These are phyloP conservation scores for Acrobasis consociella DNA, from an alignment of 2,888 invertebrate genomes.

Conservation along the genomic window DNA sequence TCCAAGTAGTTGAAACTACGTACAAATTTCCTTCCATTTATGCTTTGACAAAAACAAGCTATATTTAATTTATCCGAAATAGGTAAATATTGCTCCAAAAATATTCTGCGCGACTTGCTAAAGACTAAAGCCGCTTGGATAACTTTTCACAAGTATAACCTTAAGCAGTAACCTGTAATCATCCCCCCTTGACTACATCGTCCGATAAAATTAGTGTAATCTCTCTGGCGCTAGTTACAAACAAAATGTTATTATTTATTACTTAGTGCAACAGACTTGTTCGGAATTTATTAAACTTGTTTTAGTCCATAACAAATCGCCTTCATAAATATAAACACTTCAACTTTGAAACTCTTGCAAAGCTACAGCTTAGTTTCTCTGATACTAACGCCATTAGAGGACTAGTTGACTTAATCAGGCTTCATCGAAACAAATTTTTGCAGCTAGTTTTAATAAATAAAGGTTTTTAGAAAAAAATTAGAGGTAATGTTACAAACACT, in stretches of 20 bases:
- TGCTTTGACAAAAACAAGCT: too few species aligned
- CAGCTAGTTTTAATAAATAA: too few species aligned
- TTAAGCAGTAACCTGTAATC: background rate
- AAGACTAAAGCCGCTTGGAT: background rate
- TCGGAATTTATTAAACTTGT: slow-evolving; percentile 6
- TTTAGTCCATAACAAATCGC: slow-evolving; percentile 6
- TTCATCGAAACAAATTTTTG: background rate
- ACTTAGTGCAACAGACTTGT: slow-evolving; percentile 6
- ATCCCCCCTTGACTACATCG: background rate
- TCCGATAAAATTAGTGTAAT: background rate
- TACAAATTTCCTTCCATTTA: too few species aligned
- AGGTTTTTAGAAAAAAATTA: too few species aligned
- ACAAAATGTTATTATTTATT: slow-evolving; percentile 8
- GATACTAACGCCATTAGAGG: background rate
- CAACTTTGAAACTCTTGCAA: slow-evolving; percentile 14
- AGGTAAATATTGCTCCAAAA: too few species aligned
- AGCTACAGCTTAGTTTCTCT: slow-evolving; percentile 8
- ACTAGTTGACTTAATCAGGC: background rate
- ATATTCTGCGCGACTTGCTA: too few species aligned
- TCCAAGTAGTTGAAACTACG: too few species aligned
- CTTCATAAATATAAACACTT: slow-evolving; percentile 16
- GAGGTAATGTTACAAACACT: too few species aligned
- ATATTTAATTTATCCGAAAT: too few species aligned
- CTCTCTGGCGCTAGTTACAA: background rate
- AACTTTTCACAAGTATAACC: background rate